Percentiles rank a stretch among this genome's conserved stretches.
These are phyloP conservation scores for Hirtodrosophila confusa DNA, from an alignment of 2,888 invertebrate genomes.

Conservation along the genomic window DNA sequence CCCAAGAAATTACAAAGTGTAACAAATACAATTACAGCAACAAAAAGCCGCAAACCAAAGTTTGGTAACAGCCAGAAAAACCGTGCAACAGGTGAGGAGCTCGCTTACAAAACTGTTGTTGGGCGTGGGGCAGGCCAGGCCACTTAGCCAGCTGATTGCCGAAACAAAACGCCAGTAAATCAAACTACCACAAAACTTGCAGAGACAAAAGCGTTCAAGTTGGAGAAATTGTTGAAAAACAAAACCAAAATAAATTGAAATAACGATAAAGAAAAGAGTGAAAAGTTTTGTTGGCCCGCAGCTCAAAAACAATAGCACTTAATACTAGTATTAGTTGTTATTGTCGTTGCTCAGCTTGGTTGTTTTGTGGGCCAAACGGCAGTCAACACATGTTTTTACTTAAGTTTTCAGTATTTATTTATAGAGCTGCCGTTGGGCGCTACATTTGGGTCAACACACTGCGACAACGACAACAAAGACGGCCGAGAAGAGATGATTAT, in stretches of 20 bases:
- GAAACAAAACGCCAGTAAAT: conserved; percentile 29
- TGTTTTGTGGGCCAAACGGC: conserved; percentile 36
- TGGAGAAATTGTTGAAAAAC: conserved; percentile 38
- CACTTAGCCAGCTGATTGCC: conserved; percentile 15
- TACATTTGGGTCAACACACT: conserved; percentile 68
- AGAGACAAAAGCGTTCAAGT: conserved; percentile 32
- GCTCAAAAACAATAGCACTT: conserved; percentile 39
- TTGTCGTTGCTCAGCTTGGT: conserved; percentile 20
- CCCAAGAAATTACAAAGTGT: conserved; percentile 21
- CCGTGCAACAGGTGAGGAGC: conserved; percentile 46
- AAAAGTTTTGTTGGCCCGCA: conserved; percentile 27
- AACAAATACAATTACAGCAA: conserved; percentile 31
- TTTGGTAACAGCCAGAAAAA: conserved; percentile 34
- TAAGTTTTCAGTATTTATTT: conserved; percentile 67
- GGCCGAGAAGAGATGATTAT: conserved; percentile 22
- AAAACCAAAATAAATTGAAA: conserved; percentile 2
- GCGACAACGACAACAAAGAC: conserved; percentile 14
- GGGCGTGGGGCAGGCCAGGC: conserved; percentile 35
- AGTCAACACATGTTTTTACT: conserved; percentile 70
- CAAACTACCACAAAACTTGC: conserved; percentile 2
- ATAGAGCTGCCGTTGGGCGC: conserved; percentile 52
- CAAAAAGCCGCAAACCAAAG: conserved; percentile 29
- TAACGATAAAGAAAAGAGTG: conserved; percentile 30
- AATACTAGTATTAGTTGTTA: conserved; percentile 40
- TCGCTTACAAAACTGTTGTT: conserved; percentile 33